These are phyloP conservation scores for Parazoanthus swiftii DNA, from an alignment of 92 coral and sea anemone genomes.

Conservation along the genomic window DNA sequence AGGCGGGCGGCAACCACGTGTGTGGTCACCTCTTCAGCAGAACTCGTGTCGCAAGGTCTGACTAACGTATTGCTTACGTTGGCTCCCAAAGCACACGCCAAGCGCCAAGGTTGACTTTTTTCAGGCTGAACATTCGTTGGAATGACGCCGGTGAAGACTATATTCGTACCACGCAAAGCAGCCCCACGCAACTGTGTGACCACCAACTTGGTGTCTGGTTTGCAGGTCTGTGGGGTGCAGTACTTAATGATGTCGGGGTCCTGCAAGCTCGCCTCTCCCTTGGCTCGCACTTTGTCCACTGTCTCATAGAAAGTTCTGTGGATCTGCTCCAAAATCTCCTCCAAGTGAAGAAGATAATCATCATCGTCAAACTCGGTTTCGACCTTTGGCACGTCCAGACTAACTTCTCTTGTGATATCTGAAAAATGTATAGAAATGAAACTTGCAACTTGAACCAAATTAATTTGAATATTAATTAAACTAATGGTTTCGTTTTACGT, in stretches of 20 bases:
- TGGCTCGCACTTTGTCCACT: conserved; percentile 51
- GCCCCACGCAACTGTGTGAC: conserved; percentile 68
- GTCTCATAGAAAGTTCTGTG: conserved; percentile 77
- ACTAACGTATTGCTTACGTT: conserved; percentile 66
- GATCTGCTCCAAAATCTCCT: conserved; percentile 83
- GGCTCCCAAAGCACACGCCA: conserved; percentile 85
- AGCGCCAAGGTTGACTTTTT: conserved; percentile 87
- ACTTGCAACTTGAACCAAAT: not conserved
- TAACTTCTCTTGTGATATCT: conserved; percentile 5
- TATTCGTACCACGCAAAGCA: conserved; percentile 78
- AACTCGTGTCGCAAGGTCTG: conserved; percentile 66
- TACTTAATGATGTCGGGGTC: conserved; percentile 54
- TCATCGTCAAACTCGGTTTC: conserved; percentile 77
- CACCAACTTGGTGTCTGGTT: conserved; percentile 82
- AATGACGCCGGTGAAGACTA: conserved; percentile 94
- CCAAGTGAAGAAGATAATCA: conserved; percentile 92
- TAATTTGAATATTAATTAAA: no score
- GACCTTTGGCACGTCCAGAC: conserved; percentile 42
- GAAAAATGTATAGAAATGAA: not conserved
- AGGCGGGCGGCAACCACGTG: conserved; percentile 97
- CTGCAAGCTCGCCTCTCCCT: conserved; percentile 35
- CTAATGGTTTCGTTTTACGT: no score
- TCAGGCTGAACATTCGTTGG: conserved; percentile 86
- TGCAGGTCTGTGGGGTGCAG: conserved; percentile 67
- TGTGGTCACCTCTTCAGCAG: conserved; percentile 72